Base-by-base conservation (phyloP, 2,113 vertebrate species). In the Circaetus cinerascens region DNA sequence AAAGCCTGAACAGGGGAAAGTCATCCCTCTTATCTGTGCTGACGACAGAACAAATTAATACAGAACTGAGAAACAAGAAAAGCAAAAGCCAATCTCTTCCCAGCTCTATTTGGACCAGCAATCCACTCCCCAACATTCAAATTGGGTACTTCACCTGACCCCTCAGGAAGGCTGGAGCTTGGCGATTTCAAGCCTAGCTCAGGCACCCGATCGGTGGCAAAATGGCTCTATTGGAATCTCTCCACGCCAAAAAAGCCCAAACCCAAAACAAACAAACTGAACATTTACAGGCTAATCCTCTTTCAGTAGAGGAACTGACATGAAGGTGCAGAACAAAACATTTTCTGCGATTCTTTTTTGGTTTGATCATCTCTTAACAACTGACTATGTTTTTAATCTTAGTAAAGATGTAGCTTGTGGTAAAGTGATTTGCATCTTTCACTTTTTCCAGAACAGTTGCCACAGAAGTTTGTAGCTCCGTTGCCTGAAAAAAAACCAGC, bases 301-400 rank as follows among this genome's bases (percentile, higher is more conserved):
- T 63, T 75, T 79, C 66, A 64, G 30, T 3, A 50, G 51, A 81
- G 62, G 34, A 83, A 74, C 32, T 0, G 0, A 59, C 26, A 18
- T 16, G 6, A 94, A 88, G 50, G 63, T 20, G 41, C 53, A 66
- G 25, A 94, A 88, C 74, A 62, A 95, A 94, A 72, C n/a, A 75
- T 46, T 62, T n/a, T 59, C 34, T 71, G 38, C 19, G 8, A 32
- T 83, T 67, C n/a, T 77, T 91, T 69, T 69, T 77, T 34, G 5
- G 38, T 20, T 55, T 50, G 19, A 60, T 66, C 79, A 80, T 55
- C 41, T 71, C 93, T 63, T 55, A 76, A 80, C 46, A 77, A 29
- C 9, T 38, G 57, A 30, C n/a, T 55, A 0, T 14, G 20, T 19
- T 45, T 91, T 86, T 66, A 57, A 57, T 56, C 56, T 90, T 56